Base-by-base conservation (phyloP, 2,888 invertebrate species). In the Malacosoma neustria region DNA sequence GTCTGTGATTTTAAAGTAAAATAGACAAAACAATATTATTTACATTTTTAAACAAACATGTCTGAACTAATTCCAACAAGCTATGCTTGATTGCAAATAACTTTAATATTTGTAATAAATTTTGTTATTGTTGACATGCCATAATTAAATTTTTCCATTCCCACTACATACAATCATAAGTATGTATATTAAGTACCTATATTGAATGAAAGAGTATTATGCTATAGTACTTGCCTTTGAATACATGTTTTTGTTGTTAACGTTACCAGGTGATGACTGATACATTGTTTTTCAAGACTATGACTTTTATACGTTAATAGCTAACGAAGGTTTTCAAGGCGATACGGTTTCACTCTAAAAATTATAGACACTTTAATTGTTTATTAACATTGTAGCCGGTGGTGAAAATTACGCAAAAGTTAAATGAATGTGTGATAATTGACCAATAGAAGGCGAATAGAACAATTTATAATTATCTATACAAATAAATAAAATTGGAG, bases 231-330 rank as follows among this genome's bases (percentile, higher is more conserved):
- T 5, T 22, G 9, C 22, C 22, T 22, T 22, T 22, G 22, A 22
- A 22, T 7, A 22, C 22, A 22, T 22, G 5, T 22, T 22, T 22
- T 22, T 5, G 22, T 22, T 5, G 22, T 22, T 22, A 7, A 9
- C 9, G 22, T 7, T 22, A 22, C 22, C 22, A 22, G 9, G 5
- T 22, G 22, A 13, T 6, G 11, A 40, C 15, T 40, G 40, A 40
- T 40, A 40, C 15, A 13, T 40, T 34, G 34, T 13, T 12, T 29
- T 15, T 13, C 11, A 13, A 14, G 11, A 29, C 32, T 32, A 30
- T 37, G 34, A 31, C 40, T 37, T 40, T 40, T 40, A 40, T 40
- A 40, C n/a, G n/a, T n/a, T 37, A 32, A 22, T 36, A 22, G n/a
- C 11, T 35, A 38, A 35, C 35, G 29, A 34, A 13, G 13, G 9